Evolutionary conservation across 53 echinoderm and acorn worm species (phyloP).

Genomic region (Hippasteria phrygiana): DNA sequence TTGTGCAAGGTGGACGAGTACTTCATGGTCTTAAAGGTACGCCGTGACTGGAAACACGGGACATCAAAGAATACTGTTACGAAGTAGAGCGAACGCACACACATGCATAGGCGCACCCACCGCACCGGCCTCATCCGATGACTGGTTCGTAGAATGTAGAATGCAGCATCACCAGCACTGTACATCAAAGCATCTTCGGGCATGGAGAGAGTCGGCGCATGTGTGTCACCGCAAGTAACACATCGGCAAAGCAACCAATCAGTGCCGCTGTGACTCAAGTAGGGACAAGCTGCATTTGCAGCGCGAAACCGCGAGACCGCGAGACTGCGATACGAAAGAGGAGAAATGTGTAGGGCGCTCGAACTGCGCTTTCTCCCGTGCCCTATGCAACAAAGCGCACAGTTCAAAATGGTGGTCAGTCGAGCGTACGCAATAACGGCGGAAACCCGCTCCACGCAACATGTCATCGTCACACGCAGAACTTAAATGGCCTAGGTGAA

Average conservation of each 20-base stretch:
- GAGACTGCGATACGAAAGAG: background rate
- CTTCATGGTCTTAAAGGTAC: background rate
- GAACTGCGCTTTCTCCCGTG: background rate
- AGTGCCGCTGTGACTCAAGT: background rate
- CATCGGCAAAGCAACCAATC: conserved; percentile 26
- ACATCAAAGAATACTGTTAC: conserved; percentile 23
- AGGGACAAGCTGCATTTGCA: background rate
- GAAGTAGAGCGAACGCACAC: conserved; percentile 24
- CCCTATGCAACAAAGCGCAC: background rate
- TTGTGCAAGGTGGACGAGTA: background rate
- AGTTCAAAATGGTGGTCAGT: conserved; percentile 19
- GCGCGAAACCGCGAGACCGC: background rate
- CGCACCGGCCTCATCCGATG: background rate
- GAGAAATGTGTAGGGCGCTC: background rate
- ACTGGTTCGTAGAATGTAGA: conserved; percentile 16
- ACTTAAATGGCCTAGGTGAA: background rate
- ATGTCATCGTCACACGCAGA: conserved; percentile 10
- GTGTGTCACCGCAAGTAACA: background rate
- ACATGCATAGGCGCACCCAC: background rate
- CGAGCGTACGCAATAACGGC: background rate
- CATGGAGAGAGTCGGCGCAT: background rate
- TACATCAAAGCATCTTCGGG: background rate
- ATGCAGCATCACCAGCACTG: background rate
- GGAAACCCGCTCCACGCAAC: background rate
- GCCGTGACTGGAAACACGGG: conserved; percentile 13